Evolutionary conservation across 2,113 vertebrate species (phyloP).

Genomic region (Hydrochoerus hydrochaeris): DNA sequence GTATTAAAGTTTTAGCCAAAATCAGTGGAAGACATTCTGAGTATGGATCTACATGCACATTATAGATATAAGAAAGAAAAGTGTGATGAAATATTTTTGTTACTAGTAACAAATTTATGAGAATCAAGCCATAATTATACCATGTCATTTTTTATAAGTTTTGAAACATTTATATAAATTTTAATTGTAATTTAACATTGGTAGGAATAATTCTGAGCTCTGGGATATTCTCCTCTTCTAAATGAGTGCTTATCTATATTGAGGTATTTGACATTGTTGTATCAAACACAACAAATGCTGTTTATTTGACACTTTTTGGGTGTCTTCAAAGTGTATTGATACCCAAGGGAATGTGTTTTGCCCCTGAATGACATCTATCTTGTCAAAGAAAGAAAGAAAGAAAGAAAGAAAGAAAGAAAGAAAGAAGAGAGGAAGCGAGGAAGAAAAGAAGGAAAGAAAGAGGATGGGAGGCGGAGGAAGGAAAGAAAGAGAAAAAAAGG

Average conservation of each 20-base stretch:
- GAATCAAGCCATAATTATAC: background rate
- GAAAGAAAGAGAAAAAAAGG: background rate
- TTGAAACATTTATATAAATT: background rate
- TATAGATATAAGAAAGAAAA: background rate
- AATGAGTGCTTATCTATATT: background rate
- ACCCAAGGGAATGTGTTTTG: background rate
- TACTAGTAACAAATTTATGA: constrained; percentile 17
- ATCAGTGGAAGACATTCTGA: background rate
- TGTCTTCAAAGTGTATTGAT: background rate
- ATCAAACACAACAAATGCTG: background rate
- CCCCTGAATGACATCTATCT: background rate
- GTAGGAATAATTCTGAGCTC: constrained; percentile 39
- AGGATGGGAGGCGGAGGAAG: too few species aligned
- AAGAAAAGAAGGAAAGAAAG: background rate
- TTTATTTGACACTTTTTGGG: background rate
- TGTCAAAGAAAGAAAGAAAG: background rate
- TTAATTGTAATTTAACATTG: constrained; percentile 5
- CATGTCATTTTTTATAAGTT: constrained; percentile 30
- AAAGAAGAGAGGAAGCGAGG: background rate
- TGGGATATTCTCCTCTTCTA: background rate
- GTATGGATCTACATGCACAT: background rate
- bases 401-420: background rate
- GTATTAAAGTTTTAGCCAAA: constrained; percentile 1
- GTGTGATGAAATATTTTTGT: background rate
- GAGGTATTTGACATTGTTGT: background rate